Base-by-base conservation (phyloP, 2,888 invertebrate species). In the Rhagonycha fulva region DNA sequence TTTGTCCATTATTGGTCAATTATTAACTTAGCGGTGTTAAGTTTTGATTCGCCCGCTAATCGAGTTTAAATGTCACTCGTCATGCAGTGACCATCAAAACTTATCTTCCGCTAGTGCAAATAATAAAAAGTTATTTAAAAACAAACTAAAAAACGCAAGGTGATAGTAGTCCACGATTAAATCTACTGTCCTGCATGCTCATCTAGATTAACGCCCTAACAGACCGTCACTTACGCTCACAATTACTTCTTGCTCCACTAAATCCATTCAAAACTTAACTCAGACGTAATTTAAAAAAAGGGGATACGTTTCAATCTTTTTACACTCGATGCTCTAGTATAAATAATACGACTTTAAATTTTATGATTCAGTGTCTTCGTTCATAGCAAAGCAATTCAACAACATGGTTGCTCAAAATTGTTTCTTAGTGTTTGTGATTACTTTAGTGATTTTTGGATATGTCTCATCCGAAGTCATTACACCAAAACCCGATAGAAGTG, bases 241-340 rank as follows among this genome's bases (percentile, higher is more conserved):
- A 85, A 85, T 87, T 84, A 84, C 86, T 87, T 87, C 87, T 85
- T 87, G 87, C 88, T 88, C 88, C 87, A 88, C 87, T 88, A 87
- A 87, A 83, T 86, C 82, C 83, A 81, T 81, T 81, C 78, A 80
- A 66, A 80, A 78, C 78, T 82, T 80, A 47, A 76, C 80, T 75
- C 80, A 81, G 80, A 78, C 80, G 80, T 76, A 80, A 81, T 83
- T 83, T 80, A 80, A 80, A 80, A 82, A 81, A 79, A 79, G 76
- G 72, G 75, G 77, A 78, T 75, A 75, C 62, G 60, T 78, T 77
- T 80, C 78, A 23, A 76, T 80, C 78, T 81, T 81, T 80, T 80
- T 81, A 80, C 80, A 78, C 76, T 72, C 76, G 78, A 80, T 78
- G 75, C 74, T 75, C 69, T 70, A 77, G 75, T 81, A 81, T 81